These are phyloP conservation scores for Penaeus monodon DNA, from an alignment of 2,888 invertebrate species.

Conservation along the genomic window DNA sequence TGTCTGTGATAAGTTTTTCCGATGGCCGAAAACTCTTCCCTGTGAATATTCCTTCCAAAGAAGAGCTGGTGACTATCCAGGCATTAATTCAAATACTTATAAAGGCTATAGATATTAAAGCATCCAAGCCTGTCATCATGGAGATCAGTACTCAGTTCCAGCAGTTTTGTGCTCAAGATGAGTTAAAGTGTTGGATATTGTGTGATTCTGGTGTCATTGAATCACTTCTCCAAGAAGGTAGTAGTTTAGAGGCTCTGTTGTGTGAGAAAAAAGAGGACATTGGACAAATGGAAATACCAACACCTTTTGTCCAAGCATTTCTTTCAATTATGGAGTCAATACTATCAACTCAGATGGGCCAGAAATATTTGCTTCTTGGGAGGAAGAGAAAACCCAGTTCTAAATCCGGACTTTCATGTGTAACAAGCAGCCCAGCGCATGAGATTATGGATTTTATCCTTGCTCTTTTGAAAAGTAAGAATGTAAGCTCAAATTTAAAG, in stretches of 20 bases:
- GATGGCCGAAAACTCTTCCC: constrained; percentile 62
- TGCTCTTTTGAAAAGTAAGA: constrained; percentile 27
- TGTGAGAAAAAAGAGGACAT: neutral
- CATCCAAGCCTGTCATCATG: constrained; percentile 8
- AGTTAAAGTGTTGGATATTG: constrained; percentile 35
- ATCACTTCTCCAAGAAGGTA: constrained; percentile 32
- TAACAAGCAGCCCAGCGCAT: constrained; percentile 36
- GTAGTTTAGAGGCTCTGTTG: constrained; percentile 16
- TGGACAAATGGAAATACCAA: constrained; percentile 11
- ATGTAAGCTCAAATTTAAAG: constrained; percentile 30
- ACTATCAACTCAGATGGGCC: constrained; percentile 42
- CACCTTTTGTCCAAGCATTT: constrained; percentile 31
- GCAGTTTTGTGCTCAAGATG: constrained; percentile 43
- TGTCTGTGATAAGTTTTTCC: constrained; percentile 40
- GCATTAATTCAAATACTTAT: constrained; percentile 32
- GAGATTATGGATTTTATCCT: constrained; percentile 38
- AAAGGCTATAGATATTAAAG: constrained; percentile 38
- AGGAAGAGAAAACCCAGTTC: constrained; percentile 54
- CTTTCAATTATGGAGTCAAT: constrained; percentile 31
- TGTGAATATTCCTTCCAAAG: constrained; percentile 47
- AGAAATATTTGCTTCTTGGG: constrained; percentile 48
- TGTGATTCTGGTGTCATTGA: constrained; percentile 57
- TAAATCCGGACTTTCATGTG: constrained; percentile 38
- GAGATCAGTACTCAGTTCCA: constrained; percentile 35
- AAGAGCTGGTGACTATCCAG: constrained; percentile 51